Evolutionary conservation across 2,888 invertebrate species (phyloP).

Genomic region (Lymantria dispar): DNA sequence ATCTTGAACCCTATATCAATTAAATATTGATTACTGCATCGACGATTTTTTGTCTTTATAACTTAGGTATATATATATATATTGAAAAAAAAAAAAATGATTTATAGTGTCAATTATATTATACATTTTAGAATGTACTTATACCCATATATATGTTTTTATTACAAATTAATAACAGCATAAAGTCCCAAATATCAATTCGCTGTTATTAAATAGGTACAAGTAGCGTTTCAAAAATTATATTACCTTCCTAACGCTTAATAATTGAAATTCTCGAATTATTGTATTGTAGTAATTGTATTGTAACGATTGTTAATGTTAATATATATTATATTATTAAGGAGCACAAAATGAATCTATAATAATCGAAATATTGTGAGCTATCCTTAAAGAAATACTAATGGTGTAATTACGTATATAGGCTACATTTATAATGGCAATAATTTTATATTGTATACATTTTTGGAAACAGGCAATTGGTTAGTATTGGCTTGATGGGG

Average conservation of each 20-base stretch:
- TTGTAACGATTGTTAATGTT: not conserved
- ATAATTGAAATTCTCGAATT: slow-evolving; percentile 29
- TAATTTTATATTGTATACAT: too few relatives aligned
- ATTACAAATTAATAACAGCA: not conserved
- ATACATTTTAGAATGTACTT: slow-evolving; percentile 1
- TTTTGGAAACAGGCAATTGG: too few relatives aligned
- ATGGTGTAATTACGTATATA: too few relatives aligned
- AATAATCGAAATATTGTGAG: not conserved
- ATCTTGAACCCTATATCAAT: too few relatives aligned
- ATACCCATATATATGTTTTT: slow-evolving; percentile 1
- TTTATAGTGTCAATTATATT: slow-evolving; percentile 26
- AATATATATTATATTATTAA: not conserved
- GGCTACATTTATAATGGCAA: too few relatives aligned
- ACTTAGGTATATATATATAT: too few relatives aligned
- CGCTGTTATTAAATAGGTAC: too few relatives aligned
- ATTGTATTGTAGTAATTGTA: slow-evolving; percentile 23
- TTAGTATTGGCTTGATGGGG: too few relatives aligned
- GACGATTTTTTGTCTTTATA: slow-evolving; percentile 4
- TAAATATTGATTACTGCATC: too few relatives aligned
- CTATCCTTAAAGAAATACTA: too few relatives aligned
- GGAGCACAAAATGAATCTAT: not conserved
- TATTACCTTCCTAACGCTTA: not conserved
- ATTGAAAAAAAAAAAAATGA: slow-evolving; percentile 3
- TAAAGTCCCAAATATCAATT: slow-evolving; percentile 8
- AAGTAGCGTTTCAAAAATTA: not conserved